Evolutionary conservation across 2,113 vertebrate genomes (phyloP).

Genomic region (Pedionomus torquatus): DNA sequence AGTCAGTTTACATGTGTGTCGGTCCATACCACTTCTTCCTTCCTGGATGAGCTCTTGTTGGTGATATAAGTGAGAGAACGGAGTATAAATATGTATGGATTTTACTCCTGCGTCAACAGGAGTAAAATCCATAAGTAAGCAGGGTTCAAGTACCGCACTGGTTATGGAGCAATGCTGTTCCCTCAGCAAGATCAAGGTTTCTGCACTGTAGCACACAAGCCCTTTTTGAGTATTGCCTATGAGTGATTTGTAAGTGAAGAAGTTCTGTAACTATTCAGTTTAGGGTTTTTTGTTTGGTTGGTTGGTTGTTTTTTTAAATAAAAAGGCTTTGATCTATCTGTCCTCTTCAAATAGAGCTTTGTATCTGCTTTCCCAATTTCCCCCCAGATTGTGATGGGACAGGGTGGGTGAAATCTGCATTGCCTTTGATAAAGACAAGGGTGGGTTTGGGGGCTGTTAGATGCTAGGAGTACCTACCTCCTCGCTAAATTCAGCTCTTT

Average conservation of each 20-base stretch:
- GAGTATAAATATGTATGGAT: too few species aligned
- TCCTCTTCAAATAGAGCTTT: not conserved
- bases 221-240: not conserved
- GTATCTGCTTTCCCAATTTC: not conserved
- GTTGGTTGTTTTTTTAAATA: too few species aligned
- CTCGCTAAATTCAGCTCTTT: not conserved
- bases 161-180: accelerated
- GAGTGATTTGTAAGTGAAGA: not conserved
- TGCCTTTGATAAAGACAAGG: too few species aligned
- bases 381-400: accelerated
- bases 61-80: not conserved
- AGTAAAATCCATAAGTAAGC: not conserved
- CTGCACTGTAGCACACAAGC: not conserved
- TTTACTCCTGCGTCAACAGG: too few species aligned
- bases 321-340: too few species aligned
- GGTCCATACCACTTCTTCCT: not conserved
- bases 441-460: not conserved
- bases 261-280: not conserved
- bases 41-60: not conserved
- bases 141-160: too few species aligned
- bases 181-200: accelerated
- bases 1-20: accelerated
- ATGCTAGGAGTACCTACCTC: not conserved
- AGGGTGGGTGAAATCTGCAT: not conserved
- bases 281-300: too few species aligned